A percentile compares a stretch with the other conserved stretches of the same genome.
Evolutionary conservation across 2,113 vertebrate genomes (phyloP).

Genomic region (Scatophagus argus): DNA sequence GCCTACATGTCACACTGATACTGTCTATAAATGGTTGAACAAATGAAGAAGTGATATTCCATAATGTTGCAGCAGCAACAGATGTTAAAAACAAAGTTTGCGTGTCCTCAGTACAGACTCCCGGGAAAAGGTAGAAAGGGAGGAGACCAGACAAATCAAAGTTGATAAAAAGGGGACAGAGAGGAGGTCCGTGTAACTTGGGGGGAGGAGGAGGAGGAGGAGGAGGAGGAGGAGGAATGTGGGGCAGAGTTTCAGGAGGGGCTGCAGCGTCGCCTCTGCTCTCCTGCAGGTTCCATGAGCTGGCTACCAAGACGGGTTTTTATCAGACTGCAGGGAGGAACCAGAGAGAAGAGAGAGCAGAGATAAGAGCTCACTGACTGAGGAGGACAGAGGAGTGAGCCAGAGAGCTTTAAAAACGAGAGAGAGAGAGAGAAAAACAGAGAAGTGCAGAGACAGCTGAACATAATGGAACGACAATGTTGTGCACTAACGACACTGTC

Average conservation of each 20-base stretch:
- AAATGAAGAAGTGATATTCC: conserved; percentile 2
- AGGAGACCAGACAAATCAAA: conserved; percentile 47
- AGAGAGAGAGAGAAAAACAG: neutral
- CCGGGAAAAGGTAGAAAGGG: conserved; percentile 26
- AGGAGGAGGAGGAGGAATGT: conserved; percentile 75
- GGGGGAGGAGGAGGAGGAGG: conserved; percentile 62
- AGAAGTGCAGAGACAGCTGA: neutral
- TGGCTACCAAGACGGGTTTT: conserved; percentile 93
- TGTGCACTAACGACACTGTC: conserved; percentile 28
- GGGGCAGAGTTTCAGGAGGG: conserved; percentile 86
- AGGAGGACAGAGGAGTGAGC: conserved; percentile 31
- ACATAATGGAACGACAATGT: neutral
- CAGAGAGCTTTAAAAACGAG: conserved; percentile 19
- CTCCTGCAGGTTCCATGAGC: conserved; percentile 87
- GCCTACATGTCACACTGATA: conserved; percentile 10
- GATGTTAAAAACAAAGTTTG: conserved; percentile 22
- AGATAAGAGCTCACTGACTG: conserved; percentile 55
- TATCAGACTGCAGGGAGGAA: conserved; percentile 94
- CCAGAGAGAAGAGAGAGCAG: conserved; percentile 72
- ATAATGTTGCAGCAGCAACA: conserved; percentile 35
- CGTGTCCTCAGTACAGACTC: conserved; percentile 50
- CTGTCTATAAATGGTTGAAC: conserved; percentile 5
- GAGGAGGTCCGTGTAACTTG: conserved; percentile 61
- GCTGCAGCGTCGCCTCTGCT: conserved; percentile 90
- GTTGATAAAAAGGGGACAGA: conserved; percentile 54